Percentiles rank a stretch among this genome's conserved stretches.
phyloP scores from a whole-genome alignment of 2,797 vertebrate species.

The Onychomys leucogaster region DNA sequence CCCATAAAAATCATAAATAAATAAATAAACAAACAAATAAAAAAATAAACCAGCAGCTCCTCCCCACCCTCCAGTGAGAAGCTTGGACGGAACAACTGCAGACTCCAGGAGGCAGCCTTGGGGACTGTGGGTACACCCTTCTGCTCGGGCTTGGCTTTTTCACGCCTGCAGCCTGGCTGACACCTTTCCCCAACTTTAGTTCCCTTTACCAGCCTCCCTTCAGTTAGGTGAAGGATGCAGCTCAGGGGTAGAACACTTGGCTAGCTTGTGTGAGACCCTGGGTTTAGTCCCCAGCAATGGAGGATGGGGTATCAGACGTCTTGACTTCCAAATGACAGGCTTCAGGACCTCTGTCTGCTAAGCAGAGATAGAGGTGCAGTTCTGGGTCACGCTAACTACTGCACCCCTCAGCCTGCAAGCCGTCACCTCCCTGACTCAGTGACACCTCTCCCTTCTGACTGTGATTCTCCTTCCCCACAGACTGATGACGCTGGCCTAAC shows the following conservation, averaged over 20 bases:
- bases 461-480: conserved; percentile 81
- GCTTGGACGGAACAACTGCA: background rate
- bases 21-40: background rate
- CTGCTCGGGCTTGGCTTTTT: background rate
- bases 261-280: background rate
- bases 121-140: background rate
- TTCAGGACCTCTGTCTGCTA: background rate
- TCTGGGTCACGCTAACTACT: background rate
- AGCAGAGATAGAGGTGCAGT: no score
- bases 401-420: no score
- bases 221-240: background rate
- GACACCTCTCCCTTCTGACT: background rate
- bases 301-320: background rate
- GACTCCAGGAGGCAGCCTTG: background rate
- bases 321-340: background rate
- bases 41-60: background rate
- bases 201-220: background rate
- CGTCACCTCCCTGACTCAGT: background rate
- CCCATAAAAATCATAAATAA: background rate
- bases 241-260: background rate
- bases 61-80: background rate
- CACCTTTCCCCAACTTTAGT: background rate
- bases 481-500: conserved; percentile 90
- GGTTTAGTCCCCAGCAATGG: background rate
- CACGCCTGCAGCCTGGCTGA: background rate